Evolutionary conservation across 2,888 invertebrate genomes (phyloP).

Genomic region (Hirtodrosophila cameraria): DNA sequence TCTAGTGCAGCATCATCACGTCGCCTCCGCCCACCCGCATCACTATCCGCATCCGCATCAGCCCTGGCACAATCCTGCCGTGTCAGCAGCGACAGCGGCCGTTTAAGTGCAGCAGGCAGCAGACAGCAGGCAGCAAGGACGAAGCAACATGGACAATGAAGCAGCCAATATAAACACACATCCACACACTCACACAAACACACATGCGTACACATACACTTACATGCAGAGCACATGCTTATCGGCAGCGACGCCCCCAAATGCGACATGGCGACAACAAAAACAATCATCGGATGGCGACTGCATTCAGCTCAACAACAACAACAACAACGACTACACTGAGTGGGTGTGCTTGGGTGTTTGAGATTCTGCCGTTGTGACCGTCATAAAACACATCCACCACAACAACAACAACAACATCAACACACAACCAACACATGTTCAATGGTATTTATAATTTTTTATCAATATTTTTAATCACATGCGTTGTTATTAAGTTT

Average conservation of each 20-base stretch:
- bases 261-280: conserved; percentile 18
- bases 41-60: conserved; percentile 83
- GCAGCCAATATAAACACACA: conserved; percentile 11
- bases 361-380: conserved; percentile 20
- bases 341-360: conserved; percentile 4
- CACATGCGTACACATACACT: neutral
- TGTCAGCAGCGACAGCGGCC: conserved; percentile 82
- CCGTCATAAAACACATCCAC: conserved; percentile 57
- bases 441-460: conserved; percentile 79
- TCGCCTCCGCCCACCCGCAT: conserved; percentile 76
- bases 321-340: conserved; percentile 23
- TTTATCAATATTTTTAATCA: conserved; percentile 28
- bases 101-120: conserved; percentile 71
- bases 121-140: conserved; percentile 11
- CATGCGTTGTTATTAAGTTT: neutral
- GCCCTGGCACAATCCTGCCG: conserved; percentile 84
- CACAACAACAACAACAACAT: conserved; percentile 25
- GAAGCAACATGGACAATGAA: conserved; percentile 10
- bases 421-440: conserved; percentile 61
- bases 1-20: conserved; percentile 83
- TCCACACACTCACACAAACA: conserved; percentile 20
- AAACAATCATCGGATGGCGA: conserved; percentile 10
- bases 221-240: conserved; percentile 6
- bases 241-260: conserved; percentile 44
- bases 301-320: conserved; percentile 26